A percentile compares a stretch with the other conserved stretches of the same genome.
Evolutionary conservation across 2,113 vertebrate genomes (phyloP).

Genomic region (Plecotus auritus): DNA sequence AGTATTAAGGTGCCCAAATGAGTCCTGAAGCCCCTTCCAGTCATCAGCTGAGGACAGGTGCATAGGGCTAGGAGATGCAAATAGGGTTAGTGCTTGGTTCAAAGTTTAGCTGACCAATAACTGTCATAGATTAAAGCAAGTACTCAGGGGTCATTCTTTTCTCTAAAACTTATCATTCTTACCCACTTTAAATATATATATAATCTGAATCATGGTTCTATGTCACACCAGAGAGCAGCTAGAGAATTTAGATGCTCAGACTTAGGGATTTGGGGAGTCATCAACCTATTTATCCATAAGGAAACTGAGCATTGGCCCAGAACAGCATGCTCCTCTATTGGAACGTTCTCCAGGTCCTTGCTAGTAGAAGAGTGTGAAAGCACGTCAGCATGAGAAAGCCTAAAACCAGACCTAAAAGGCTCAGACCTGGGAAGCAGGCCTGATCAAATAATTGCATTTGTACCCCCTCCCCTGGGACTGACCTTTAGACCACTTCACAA

Average conservation of each 20-base stretch:
- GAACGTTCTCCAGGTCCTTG: neutral
- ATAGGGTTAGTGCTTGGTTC: neutral
- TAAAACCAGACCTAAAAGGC: neutral
- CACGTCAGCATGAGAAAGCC: neutral
- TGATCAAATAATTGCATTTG: too few relatives aligned
- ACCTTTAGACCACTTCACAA: too few relatives aligned
- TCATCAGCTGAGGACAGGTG: neutral
- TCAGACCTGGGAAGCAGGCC: neutral
- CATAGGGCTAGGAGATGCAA: neutral
- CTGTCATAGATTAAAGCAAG: neutral
- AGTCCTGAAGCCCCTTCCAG: neutral
- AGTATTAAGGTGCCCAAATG: neutral
- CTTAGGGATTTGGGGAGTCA: rapidly evolving
- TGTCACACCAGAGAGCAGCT: neutral
- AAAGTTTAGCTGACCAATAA: neutral
- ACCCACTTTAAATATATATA: neutral
- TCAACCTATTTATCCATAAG: neutral
- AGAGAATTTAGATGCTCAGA: neutral
- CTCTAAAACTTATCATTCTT: neutral
- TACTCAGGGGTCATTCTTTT: neutral
- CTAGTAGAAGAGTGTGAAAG: neutral
- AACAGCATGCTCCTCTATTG: neutral
- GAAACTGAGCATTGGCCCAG: neutral
- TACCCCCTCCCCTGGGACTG: too few relatives aligned
- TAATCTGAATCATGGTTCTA: neutral